Percentiles rank a stretch among this genome's conserved stretches.
These are phyloP conservation scores for Toxonevra muliebris DNA, from an alignment of 2,888 invertebrate species.

Conservation along the genomic window DNA sequence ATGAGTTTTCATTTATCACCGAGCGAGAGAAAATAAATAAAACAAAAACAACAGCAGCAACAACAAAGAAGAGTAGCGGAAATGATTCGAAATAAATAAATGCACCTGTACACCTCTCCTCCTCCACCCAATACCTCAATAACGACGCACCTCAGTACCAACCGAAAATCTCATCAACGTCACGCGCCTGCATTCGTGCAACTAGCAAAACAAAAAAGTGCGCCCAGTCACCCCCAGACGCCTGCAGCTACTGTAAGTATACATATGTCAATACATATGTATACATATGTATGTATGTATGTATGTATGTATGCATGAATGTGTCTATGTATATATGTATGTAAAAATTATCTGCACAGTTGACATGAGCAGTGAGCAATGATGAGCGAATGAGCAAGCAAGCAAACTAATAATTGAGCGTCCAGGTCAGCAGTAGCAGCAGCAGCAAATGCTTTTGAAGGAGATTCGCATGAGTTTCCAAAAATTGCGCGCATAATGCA, in stretches of 20 bases:
- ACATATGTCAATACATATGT: neutral
- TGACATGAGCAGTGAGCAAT: conserved; percentile 47
- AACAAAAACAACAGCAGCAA: neutral
- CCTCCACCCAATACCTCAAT: neutral
- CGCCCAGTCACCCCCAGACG: neutral
- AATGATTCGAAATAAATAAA: conserved; percentile 60
- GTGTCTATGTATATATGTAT: neutral
- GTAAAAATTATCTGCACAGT: conserved; percentile 38
- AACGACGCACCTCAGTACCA: neutral
- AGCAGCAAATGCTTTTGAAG: neutral
- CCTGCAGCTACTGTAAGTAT: neutral
- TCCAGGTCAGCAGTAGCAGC: neutral
- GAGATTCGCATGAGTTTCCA: too few relatives aligned
- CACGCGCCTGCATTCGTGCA: too few relatives aligned
- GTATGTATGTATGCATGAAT: conserved; percentile 3
- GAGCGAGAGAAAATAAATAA: conserved; percentile 18
- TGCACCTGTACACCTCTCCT: conserved; percentile 49
- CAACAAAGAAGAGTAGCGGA: conserved; percentile 47
- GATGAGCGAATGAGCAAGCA: conserved; percentile 14
- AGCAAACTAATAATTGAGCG: too few relatives aligned
- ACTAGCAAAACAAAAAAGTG: neutral
- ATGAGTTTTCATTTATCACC: conserved; percentile 59
- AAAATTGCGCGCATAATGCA: neutral
- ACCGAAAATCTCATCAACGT: too few relatives aligned
- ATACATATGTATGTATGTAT: neutral